Evolutionary conservation across 2,888 invertebrate genomes (phyloP).

Genomic region (Aphidius colemani): DNA sequence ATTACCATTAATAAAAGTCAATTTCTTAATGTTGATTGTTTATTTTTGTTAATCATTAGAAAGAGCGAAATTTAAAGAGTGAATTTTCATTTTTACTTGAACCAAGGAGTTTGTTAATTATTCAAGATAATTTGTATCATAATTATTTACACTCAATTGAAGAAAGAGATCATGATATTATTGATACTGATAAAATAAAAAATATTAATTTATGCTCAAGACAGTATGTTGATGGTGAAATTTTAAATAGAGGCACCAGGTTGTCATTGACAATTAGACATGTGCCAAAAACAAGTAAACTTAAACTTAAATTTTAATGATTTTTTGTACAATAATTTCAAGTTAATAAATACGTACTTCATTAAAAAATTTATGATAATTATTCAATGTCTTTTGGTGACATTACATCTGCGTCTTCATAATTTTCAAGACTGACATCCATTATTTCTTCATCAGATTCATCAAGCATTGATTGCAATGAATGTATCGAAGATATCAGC

Average conservation of each 20-base stretch:
- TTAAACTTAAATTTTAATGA: slow-evolving; percentile 68
- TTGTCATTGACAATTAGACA: slow-evolving; percentile 91
- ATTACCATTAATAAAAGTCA: slow-evolving; percentile 34
- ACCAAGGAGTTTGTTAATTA: slow-evolving; percentile 83
- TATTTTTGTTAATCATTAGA: slow-evolving; percentile 36
- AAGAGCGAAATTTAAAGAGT: slow-evolving; percentile 28
- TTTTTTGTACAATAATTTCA: background rate
- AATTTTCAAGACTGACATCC: slow-evolving; percentile 62
- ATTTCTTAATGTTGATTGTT: slow-evolving; percentile 21
- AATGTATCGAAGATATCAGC: slow-evolving; percentile 83
- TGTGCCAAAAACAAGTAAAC: slow-evolving; percentile 84
- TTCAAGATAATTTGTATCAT: slow-evolving; percentile 82
- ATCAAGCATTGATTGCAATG: slow-evolving; percentile 79
- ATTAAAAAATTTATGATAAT: background rate
- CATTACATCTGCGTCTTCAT: slow-evolving; percentile 50
- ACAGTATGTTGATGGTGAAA: slow-evolving; percentile 64
- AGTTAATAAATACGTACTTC: background rate
- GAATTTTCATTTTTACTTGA: slow-evolving; percentile 82
- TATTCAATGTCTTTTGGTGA: slow-evolving; percentile 29
- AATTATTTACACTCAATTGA: slow-evolving; percentile 86
- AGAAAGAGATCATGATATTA: slow-evolving; percentile 70
- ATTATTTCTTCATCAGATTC: slow-evolving; percentile 69
- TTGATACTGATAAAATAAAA: slow-evolving; percentile 64
- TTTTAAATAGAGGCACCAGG: slow-evolving; percentile 70
- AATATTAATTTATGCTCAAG: slow-evolving; percentile 71